Percentiles rank a stretch among this genome's conserved stretches.
These are phyloP conservation scores for Vanessa cardui DNA, from an alignment of 2,888 invertebrate genomes.

Conservation along the genomic window DNA sequence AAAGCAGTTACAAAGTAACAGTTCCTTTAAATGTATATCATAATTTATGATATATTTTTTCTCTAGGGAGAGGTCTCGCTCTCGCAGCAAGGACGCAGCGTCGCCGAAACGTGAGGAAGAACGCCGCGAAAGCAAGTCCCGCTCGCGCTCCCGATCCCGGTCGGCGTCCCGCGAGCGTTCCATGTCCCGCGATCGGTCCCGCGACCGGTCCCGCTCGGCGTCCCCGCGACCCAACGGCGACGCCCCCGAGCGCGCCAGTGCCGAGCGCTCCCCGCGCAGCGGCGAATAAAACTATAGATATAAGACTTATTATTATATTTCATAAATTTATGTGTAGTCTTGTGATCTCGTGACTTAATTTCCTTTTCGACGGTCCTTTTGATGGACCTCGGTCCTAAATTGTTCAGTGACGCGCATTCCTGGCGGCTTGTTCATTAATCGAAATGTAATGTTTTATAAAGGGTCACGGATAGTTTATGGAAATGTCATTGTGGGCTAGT, in stretches of 20 bases:
- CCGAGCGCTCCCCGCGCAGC: conserved; percentile 73
- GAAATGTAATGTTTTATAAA: not conserved
- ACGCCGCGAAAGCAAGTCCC: conserved; percentile 68
- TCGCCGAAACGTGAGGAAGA: conserved; percentile 73
- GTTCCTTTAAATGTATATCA: not conserved
- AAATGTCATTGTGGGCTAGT: conserved; percentile 34
- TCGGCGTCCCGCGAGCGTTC: conserved; percentile 60
- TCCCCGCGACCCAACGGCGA: conserved; percentile 74
- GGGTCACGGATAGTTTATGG: conserved; percentile 11
- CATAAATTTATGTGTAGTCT: conserved; percentile 22
- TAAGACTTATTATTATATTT: conserved; percentile 13
- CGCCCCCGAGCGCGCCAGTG: conserved; percentile 58
- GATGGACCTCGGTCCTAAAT: not conserved
- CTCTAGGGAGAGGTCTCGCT: conserved; percentile 85
- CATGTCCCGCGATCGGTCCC: conserved; percentile 58
- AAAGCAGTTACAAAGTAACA: too few relatives aligned
- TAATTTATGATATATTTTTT: not conserved
- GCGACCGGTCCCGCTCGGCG: conserved; percentile 57
- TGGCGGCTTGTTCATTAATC: not conserved
- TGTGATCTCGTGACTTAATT: conserved; percentile 33
- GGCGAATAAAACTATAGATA: conserved; percentile 57
- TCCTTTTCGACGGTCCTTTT: not conserved
- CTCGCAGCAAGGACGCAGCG: conserved; percentile 84
- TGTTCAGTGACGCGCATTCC: not conserved
- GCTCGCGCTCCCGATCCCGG: conserved; percentile 57